Percentiles rank a stretch among this genome's conserved stretches.
These are phyloP conservation scores for Sternarchorhynchus goeldii DNA, from an alignment of 2,797 vertebrate species.

Conservation along the genomic window DNA sequence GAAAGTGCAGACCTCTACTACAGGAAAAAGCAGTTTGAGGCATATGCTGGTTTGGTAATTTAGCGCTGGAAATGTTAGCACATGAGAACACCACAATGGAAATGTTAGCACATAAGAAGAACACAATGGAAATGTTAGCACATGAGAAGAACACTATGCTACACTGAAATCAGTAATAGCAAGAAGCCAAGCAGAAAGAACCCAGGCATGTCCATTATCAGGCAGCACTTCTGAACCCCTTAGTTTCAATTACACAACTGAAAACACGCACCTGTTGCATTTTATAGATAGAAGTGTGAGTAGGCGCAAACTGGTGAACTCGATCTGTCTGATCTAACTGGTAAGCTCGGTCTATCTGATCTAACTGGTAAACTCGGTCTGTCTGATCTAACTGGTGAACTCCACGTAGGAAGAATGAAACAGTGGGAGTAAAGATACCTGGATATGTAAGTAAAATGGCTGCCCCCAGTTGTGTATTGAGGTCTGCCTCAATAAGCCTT, in stretches of 20 bases:
- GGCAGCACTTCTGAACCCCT: conserved; percentile 32
- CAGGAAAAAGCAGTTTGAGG: conserved; percentile 17
- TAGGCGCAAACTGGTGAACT: not conserved
- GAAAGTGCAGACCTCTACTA: conserved; percentile 3
- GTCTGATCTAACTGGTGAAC: not conserved
- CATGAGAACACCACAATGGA: not conserved
- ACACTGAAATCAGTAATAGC: conserved; percentile 33
- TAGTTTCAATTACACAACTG: conserved; percentile 41
- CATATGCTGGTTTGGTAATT: not conserved
- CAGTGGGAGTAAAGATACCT: not conserved
- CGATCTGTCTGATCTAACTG: not conserved
- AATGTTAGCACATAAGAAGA: not conserved
- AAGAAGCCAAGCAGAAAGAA: conserved; percentile 35
- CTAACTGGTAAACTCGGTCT: conserved; percentile 2
- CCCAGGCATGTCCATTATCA: conserved; percentile 10
- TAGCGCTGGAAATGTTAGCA: conserved; percentile 5
- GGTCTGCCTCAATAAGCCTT: not conserved
- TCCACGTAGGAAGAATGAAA: conserved; percentile 30
- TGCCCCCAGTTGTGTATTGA: not conserved
- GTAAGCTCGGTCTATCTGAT: not conserved
- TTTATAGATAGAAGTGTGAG: conserved; percentile 18
- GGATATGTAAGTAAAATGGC: conserved; percentile 3
- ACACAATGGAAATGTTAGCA: conserved; percentile 25
- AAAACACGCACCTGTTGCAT: conserved; percentile 41
- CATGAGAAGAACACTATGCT: conserved; percentile 34